These are phyloP conservation scores for Dicranocentrus wangi DNA, from an alignment of 2,888 invertebrate genomes.

Conservation along the genomic window DNA sequence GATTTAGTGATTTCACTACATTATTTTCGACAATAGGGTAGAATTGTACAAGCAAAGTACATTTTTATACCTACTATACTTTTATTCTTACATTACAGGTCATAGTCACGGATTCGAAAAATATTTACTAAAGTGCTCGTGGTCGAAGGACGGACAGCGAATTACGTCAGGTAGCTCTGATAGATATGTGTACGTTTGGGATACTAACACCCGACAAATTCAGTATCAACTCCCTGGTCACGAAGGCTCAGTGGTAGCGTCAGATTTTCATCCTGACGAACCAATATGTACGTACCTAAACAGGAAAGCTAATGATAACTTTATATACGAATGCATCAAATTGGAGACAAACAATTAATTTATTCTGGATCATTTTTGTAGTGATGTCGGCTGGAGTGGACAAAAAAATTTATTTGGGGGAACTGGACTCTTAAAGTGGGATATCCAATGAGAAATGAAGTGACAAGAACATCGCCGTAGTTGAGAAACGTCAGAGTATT, in stretches of 20 bases:
- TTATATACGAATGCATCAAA: too few species aligned
- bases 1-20: neutral
- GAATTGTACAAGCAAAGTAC: too few species aligned
- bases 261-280: conserved; percentile 95
- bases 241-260: conserved; percentile 96
- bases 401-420: conserved; percentile 95
- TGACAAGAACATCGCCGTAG: too few species aligned
- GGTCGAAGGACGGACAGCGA: conserved; percentile 94
- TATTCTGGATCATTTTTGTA: conserved; percentile 77
- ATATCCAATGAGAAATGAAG: neutral
- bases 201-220: conserved; percentile 91
- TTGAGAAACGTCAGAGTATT: too few species aligned
- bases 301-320: too few species aligned
- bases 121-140: conserved; percentile 93
- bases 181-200: conserved; percentile 97
- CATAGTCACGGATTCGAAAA: conserved; percentile 74
- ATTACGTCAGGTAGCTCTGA: conserved; percentile 95
- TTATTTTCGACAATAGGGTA: too few species aligned
- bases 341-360: too few species aligned
- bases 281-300: conserved; percentile 86
- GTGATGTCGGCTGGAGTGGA: conserved; percentile 95
- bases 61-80: too few species aligned
- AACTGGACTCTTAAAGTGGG: conserved; percentile 82
- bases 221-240: conserved; percentile 98
- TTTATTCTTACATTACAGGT: conserved; percentile 29